phyloP scores from a whole-genome alignment of 1,140 invertebrate genomes.

The Ectropis grisescens region DNA sequence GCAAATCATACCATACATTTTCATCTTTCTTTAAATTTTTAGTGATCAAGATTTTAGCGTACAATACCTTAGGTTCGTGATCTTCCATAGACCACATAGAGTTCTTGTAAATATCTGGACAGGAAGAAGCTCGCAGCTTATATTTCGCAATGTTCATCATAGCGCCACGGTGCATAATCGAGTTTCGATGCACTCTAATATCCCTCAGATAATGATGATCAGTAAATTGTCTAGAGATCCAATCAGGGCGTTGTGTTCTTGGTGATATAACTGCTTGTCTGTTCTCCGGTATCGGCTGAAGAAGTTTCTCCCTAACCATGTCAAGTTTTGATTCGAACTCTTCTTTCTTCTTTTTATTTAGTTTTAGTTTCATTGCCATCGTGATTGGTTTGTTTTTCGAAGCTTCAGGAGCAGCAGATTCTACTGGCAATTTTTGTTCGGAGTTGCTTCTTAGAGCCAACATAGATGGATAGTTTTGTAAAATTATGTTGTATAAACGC shows the following conservation, averaged over 20 bases:
- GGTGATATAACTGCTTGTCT: conserved; percentile 34
- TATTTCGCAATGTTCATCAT: conserved; percentile 88
- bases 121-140: conserved; percentile 86
- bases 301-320: conserved; percentile 37
- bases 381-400: conserved; percentile 68
- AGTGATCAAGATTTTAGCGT: too few species aligned
- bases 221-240: conserved; percentile 71
- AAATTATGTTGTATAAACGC: conserved; percentile 77
- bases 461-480: conserved; percentile 81
- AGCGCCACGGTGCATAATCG: conserved; percentile 86
- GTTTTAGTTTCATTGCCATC: conserved; percentile 74
- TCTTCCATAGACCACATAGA: conserved; percentile 89
- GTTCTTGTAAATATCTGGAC: conserved; percentile 90
- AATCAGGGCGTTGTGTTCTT: conserved; percentile 40
- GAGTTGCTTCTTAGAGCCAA: conserved; percentile 75
- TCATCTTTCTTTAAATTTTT: too few species aligned
- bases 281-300: conserved; percentile 56
- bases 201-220: conserved; percentile 81
- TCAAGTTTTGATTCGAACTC: conserved; percentile 51
- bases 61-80: conserved; percentile 76
- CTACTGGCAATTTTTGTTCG: conserved; percentile 72
- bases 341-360: conserved; percentile 63
- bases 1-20: too few species aligned
- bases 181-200: conserved; percentile 83
- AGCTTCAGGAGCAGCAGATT: conserved; percentile 40